phyloP scores from a whole-genome alignment of 2,888 invertebrate species.

The Nemotelus nigrinus region DNA sequence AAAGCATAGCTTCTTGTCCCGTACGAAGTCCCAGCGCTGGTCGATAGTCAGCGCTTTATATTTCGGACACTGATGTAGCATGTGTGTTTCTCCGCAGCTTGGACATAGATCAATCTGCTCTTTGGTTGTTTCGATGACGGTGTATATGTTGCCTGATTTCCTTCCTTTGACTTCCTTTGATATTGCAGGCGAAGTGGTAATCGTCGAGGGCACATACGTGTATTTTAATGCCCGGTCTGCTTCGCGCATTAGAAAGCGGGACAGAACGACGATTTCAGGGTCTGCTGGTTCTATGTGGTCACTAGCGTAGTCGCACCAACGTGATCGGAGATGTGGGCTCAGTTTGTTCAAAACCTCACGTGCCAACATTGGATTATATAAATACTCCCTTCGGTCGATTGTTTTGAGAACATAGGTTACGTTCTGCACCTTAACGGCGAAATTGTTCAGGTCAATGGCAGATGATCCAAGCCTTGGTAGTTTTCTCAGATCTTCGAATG shows the following conservation, averaged over 20 bases:
- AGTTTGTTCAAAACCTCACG: too few relatives aligned
- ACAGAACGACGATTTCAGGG: slow-evolving; percentile 7
- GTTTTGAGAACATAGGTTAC: too few relatives aligned
- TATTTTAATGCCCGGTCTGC: slow-evolving; percentile 11
- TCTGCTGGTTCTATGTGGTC: too few relatives aligned
- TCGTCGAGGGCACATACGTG: slow-evolving; percentile 5
- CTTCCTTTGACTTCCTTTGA: background rate
- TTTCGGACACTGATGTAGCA: background rate
- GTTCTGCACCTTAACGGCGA: background rate
- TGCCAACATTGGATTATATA: too few relatives aligned
- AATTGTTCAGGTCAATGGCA: background rate
- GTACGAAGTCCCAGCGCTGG: slow-evolving; percentile 10
- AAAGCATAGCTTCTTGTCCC: slow-evolving; percentile 14
- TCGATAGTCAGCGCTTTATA: slow-evolving; percentile 15
- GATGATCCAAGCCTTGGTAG: background rate
- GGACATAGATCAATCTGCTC: slow-evolving; percentile 2
- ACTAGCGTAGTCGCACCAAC: too few relatives aligned
- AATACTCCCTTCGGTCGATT: too few relatives aligned
- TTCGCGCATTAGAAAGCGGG: background rate
- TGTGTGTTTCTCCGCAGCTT: too few relatives aligned
- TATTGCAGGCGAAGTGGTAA: background rate
- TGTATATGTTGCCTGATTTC: slow-evolving; percentile 13
- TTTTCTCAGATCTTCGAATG: too few relatives aligned
- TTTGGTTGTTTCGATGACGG: slow-evolving; percentile 7
- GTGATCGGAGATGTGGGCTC: too few relatives aligned